Evolutionary conservation across 2,888 invertebrate species (phyloP), one percentile per base, ranked within the genome.

Genomic region (Aphodius sticticus): DNA sequence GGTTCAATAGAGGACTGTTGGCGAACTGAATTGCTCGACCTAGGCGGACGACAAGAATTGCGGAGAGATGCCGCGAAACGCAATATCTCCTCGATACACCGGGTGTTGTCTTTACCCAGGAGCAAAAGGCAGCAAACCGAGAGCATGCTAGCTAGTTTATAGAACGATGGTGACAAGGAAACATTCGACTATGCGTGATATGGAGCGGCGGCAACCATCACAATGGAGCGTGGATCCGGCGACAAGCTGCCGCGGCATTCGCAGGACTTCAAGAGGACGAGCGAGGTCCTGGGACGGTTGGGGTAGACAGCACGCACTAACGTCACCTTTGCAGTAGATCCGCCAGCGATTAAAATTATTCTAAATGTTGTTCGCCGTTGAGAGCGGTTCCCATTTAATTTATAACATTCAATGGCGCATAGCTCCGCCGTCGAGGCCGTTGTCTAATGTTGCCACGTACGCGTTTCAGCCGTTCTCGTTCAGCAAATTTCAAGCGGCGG

Each of bases 201-300:
- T 82, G 80, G 82, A 80, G 78, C 82, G 82, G 81, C 69, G 81
- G 80, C 76, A 80, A 53, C 53, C 9, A 80, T 80, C 82, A 79
- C 82, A 81, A 81, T 80, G 81, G 80, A 81, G 81, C 81, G 78
- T 82, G 82, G 80, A 82, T 82, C 80, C 78, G 26, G 3, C 81
- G 81, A 82, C 82, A 82, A 81, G 80, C 76, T 81, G 80, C 81
- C 16, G 79, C 76, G 82, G 81, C 80, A 72, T 77, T 82, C 79
- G 26, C 70, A 77, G 53, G 53, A 79, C 79, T 79, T 77, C 74
- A 79, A 76, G 77, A 81, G 70, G 78, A 74, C 78, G 79, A 15
- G 78, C 37, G 77, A 37, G 69, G 70, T 36, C 76, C 77, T 37
- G 69, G 70, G 69, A 69, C 77, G 69, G 74, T 76, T 75, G 70